Evolutionary conservation across 2,797 vertebrate genomes (phyloP).

Genomic region (Enteromius viviparus): DNA sequence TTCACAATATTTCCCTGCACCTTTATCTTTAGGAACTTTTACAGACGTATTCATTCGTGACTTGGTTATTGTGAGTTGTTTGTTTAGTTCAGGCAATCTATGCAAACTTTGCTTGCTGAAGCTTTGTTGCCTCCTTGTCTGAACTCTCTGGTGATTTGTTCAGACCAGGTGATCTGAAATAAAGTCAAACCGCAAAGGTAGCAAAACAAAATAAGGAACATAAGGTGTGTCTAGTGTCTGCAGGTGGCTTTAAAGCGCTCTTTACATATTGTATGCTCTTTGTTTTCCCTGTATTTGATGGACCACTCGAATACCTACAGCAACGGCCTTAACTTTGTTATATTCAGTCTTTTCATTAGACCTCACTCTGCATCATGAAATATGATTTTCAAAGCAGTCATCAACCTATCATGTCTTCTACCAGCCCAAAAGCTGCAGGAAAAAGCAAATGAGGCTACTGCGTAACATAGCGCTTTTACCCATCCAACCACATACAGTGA

Average conservation of each 20-base stretch:
- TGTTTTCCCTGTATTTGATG: neutral
- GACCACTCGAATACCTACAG: neutral
- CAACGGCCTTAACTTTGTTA: neutral
- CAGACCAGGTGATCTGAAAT: neutral
- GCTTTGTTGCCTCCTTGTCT: slow-evolving; percentile 9
- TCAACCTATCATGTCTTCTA: neutral
- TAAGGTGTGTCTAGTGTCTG: slow-evolving; percentile 22
- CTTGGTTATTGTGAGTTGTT: neutral
- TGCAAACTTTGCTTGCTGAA: neutral
- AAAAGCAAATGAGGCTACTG: neutral
- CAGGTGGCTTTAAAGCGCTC: neutral
- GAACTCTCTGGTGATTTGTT: neutral
- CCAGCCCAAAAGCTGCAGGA: neutral
- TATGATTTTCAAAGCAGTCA: neutral
- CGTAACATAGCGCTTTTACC: neutral
- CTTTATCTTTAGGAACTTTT: neutral
- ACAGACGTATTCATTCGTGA: neutral
- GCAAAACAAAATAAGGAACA: neutral
- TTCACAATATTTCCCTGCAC: neutral
- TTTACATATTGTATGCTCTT: neutral
- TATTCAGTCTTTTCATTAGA: neutral
- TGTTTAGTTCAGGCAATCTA: slow-evolving; percentile 14
- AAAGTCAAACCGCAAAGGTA: neutral
- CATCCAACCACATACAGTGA: too few relatives aligned
- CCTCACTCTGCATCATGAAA: neutral